Conservation (phyloP, 2,113 vertebrate genomes). For the Tragulus kanchil region DNA sequence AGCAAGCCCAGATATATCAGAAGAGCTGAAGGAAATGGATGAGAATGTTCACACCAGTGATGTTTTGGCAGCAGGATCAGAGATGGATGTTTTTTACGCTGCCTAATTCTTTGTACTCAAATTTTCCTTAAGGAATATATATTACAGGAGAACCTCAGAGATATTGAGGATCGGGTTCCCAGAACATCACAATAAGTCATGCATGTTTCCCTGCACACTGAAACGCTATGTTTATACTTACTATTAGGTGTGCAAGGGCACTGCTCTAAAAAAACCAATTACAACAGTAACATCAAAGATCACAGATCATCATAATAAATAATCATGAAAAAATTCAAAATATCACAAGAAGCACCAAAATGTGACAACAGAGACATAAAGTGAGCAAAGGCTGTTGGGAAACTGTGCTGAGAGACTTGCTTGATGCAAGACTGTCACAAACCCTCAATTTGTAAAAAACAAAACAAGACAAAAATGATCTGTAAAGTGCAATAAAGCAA, state of each 20-base stretch:
- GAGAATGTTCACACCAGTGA: background rate
- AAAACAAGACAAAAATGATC: background rate
- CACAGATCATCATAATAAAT: background rate
- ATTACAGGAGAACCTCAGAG: background rate
- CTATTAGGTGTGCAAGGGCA: background rate
- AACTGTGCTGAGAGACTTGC: background rate
- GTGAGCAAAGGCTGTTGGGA: background rate
- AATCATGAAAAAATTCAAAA: background rate
- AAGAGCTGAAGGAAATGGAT: background rate
- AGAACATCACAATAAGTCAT: background rate
- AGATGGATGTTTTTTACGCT: background rate
- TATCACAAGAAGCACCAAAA: background rate
- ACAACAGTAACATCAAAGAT: background rate
- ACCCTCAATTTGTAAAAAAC: background rate
- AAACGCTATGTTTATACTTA: background rate
- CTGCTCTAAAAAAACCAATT: background rate
- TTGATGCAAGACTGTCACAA: background rate
- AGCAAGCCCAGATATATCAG: background rate
- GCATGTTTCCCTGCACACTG: background rate
- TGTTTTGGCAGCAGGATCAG: background rate
- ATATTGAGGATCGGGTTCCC: background rate
- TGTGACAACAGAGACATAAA: background rate
- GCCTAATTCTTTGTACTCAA: background rate
- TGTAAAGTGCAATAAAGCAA: background rate
- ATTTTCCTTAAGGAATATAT: constrained; percentile 17